Percentiles rank a stretch among this genome's conserved stretches.
Conservation (phyloP, 2,888 invertebrate genomes). For the Heliconius hortense region DNA sequence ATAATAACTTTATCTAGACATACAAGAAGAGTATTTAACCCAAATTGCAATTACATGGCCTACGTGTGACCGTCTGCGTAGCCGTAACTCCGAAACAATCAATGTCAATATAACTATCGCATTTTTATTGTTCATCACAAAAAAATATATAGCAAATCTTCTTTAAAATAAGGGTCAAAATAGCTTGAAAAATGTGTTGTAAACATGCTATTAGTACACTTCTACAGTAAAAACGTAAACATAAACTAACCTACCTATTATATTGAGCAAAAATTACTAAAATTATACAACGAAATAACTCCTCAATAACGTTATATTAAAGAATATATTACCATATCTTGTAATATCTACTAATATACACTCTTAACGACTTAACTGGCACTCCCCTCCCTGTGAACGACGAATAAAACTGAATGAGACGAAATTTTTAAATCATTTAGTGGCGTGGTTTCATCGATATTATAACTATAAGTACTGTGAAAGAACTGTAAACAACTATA, state of each 20-base stretch:
- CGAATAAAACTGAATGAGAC: constrained; percentile 65
- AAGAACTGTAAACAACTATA: not conserved
- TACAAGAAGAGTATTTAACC: constrained; percentile 56
- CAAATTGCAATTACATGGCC: constrained; percentile 54
- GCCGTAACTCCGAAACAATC: constrained; percentile 35
- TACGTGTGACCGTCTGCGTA: constrained; percentile 47
- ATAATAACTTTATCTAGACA: constrained; percentile 45
- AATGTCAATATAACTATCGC: constrained; percentile 48
- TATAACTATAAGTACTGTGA: not conserved
- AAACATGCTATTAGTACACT: constrained; percentile 40
- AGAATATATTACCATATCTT: constrained; percentile 22
- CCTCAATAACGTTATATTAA: constrained; percentile 15
- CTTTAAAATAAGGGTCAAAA: constrained; percentile 27
- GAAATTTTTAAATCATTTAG: constrained; percentile 59
- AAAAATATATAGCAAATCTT: constrained; percentile 24
- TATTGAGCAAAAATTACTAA: constrained; percentile 5
- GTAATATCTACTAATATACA: constrained; percentile 15
- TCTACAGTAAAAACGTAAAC: constrained; percentile 39
- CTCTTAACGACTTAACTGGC: constrained; percentile 51
- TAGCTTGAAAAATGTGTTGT: constrained; percentile 12
- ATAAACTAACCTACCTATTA: not conserved
- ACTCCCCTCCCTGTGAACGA: constrained; percentile 51
- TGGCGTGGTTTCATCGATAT: constrained; percentile 31
- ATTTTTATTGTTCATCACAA: constrained; percentile 39
- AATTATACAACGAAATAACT: constrained; percentile 20